Evolutionary conservation across 2,888 invertebrate species (phyloP).

Genomic region (Apotomis capreana): DNA sequence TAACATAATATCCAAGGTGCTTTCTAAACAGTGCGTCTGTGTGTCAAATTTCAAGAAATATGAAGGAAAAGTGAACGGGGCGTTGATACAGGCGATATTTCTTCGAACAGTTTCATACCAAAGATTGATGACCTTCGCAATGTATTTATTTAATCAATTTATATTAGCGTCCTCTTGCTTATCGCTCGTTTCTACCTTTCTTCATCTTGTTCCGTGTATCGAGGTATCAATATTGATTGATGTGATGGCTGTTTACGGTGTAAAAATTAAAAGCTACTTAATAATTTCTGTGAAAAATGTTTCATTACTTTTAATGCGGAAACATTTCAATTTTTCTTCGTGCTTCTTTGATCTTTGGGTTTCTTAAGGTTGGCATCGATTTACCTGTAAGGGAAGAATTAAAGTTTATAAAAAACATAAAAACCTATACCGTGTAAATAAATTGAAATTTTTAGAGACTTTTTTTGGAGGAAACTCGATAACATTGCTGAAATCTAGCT

Average conservation of each 20-base stretch:
- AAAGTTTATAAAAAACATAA: too few relatives aligned
- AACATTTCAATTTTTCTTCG: too few relatives aligned
- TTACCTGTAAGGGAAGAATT: too few relatives aligned
- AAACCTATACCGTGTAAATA: too few relatives aligned
- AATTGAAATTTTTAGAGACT: too few relatives aligned
- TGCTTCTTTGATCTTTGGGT: too few relatives aligned
- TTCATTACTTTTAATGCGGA: too few relatives aligned
- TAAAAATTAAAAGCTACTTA: too few relatives aligned
- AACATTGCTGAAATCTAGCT: too few relatives aligned
- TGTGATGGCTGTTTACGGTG: background rate
- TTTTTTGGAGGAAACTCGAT: too few relatives aligned
- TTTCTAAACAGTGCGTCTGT: constrained; percentile 35
- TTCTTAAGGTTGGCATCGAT: too few relatives aligned
- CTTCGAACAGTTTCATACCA: constrained; percentile 52
- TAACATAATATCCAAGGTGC: background rate
- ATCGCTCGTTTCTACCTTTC: background rate
- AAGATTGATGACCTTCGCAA: constrained; percentile 53
- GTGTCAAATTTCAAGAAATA: constrained; percentile 47
- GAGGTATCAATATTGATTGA: background rate
- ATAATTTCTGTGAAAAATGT: too few relatives aligned
- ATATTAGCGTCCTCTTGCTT: constrained; percentile 22
- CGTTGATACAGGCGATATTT: constrained; percentile 55
- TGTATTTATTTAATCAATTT: constrained; percentile 38
- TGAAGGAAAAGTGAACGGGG: constrained; percentile 48
- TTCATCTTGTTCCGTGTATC: background rate